Base-by-base conservation (phyloP, 1,140 invertebrate species). In the Cyclargus thomasi region DNA sequence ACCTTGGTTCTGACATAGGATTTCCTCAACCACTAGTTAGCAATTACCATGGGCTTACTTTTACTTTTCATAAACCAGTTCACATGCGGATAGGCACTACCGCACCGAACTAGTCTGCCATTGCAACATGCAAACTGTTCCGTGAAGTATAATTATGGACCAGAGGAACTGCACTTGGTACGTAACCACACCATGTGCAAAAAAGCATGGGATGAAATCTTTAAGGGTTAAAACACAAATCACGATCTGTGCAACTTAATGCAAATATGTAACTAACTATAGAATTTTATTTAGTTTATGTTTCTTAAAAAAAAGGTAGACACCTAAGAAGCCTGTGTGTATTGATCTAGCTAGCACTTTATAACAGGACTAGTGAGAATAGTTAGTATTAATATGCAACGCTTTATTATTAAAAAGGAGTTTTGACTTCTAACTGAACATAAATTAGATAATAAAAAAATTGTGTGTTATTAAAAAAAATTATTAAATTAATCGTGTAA, bases 61-160 rank as follows among this genome's bases (percentile, higher is more conserved):
- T 64, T 64, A 64, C 63, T 64, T 47, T 64, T 39, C 63, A 64
- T 59, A 39, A 64, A 35, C 63, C 36, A 35, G 63, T 64, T 29
- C 63, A 29, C 20, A 18, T 39, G 22, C 29, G 29, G 63, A 74
- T 75, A 72, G 75, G 47, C 23, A 68, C 62, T 53, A 20, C 17
- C 53, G 17, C 22, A 66, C 47, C n/a, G 64, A 63, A 71, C 62
- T 21, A 66, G 67, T 63, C 57, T 67, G 55, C 22, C 35, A 29
- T 65, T 65, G 57, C 20, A 29, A 47, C 55, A 65, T 59, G 55
- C 53, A 55, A 55, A 55, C 18, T 20, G 67, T 65, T 65, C 63
- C 39, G 55, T 67, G 29, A 59, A 11, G 21, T 65, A 20, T 62
- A 66, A 62, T 64, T 67, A 67, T 65, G 47, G 63, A 53, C 29